Conservation (phyloP, 2,888 invertebrate species). For the Trissolcus japonicus region DNA sequence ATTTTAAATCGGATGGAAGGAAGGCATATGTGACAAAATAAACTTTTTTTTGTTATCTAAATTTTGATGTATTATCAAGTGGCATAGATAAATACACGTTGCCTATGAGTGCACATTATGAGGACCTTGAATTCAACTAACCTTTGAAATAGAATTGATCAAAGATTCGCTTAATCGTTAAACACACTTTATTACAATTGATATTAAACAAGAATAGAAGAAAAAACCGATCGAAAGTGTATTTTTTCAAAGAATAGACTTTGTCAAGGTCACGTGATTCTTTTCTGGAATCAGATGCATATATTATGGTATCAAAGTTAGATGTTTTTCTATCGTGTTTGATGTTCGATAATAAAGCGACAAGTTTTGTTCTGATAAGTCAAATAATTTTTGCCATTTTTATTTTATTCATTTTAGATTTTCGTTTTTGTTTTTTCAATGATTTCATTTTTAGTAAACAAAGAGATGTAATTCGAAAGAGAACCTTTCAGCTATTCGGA, state of each 20-base stretch:
- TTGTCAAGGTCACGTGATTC: conserved; percentile 21
- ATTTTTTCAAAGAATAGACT: conserved; percentile 25
- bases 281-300: conserved; percentile 34
- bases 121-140: conserved; percentile 47
- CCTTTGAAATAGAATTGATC: conserved; percentile 47
- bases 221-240: conserved; percentile 11
- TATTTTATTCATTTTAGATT: no score
- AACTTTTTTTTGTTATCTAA: conserved; percentile 46
- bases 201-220: conserved; percentile 11
- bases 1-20: conserved; percentile 8
- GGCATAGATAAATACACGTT: conserved; percentile 43
- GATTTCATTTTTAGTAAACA: neutral
- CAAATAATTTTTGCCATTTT: conserved; percentile 6
- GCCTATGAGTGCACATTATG: conserved; percentile 43
- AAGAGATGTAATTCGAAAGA: neutral
- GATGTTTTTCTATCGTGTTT: conserved; percentile 30
- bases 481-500: neutral
- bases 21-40: conserved; percentile 31
- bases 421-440: no score
- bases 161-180: conserved; percentile 42
- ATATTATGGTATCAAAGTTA: conserved; percentile 18
- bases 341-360: conserved; percentile 22
- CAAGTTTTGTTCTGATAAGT: conserved; percentile 12
- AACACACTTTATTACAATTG: conserved; percentile 31
- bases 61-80: conserved; percentile 44